Evolutionary conservation across 2,797 vertebrate genomes (phyloP).

Genomic region (Orestias chungarensis): DNA sequence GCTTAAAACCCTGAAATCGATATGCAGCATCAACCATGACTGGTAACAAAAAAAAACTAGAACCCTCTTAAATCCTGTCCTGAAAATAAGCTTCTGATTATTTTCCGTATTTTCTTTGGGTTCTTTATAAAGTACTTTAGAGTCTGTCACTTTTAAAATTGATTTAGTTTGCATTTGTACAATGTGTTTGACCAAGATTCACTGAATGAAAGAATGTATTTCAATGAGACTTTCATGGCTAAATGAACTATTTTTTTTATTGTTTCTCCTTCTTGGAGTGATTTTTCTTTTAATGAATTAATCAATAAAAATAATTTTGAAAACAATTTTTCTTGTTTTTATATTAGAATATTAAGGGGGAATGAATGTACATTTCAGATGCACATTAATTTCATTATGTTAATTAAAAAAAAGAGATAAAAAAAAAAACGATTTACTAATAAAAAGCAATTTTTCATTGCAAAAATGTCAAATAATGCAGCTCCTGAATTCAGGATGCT

Average conservation of each 20-base stretch:
- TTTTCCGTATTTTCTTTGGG: background rate
- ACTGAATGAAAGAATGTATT: background rate
- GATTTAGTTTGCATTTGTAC: background rate
- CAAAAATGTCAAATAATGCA: background rate
- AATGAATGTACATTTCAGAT: background rate
- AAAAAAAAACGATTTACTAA: background rate
- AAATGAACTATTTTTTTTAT: background rate
- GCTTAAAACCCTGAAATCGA: background rate
- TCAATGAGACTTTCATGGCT: background rate
- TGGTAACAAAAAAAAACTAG: background rate
- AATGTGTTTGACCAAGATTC: background rate
- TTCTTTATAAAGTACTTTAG: background rate
- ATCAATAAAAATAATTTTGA: background rate
- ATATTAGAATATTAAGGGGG: background rate
- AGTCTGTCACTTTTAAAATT: background rate
- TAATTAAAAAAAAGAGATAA: background rate
- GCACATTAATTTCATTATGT: background rate
- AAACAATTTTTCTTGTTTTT: no score
- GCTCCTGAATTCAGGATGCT: background rate
- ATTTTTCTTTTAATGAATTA: background rate
- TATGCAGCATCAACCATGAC: background rate
- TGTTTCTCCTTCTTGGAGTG: background rate
- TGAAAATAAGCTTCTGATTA: background rate
- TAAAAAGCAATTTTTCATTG: background rate
- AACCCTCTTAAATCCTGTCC: background rate